Percentiles rank a stretch among this genome's conserved stretches.
These are phyloP conservation scores for Seriola aureovittata DNA, from an alignment of 2,113 vertebrate species.

Conservation along the genomic window DNA sequence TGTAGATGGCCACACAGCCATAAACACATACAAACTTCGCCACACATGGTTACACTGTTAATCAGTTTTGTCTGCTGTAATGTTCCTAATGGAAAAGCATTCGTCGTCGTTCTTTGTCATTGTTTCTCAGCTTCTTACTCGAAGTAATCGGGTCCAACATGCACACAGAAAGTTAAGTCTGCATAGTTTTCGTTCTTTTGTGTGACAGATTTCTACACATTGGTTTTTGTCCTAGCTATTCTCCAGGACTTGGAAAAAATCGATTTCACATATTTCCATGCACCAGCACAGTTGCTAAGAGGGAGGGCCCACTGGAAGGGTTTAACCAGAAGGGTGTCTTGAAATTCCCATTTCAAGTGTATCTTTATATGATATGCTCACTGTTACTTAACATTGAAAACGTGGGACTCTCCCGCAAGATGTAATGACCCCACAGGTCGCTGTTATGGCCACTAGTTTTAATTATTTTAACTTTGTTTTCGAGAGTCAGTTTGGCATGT, in stretches of 20 bases:
- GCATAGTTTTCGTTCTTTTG: neutral
- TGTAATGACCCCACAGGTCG: neutral
- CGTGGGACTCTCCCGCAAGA: neutral
- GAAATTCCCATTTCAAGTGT: neutral
- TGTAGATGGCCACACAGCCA: conserved; percentile 10
- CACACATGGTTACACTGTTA: neutral
- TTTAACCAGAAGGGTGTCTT: neutral
- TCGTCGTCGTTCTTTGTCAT: neutral
- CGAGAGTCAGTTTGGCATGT: too few relatives aligned
- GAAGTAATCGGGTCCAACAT: neutral
- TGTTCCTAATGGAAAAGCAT: neutral
- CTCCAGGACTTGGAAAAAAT: neutral
- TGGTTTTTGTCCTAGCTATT: neutral
- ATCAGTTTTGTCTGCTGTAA: neutral
- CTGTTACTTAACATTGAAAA: neutral
- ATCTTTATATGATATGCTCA: neutral
- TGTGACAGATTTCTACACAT: neutral
- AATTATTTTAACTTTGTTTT: neutral
- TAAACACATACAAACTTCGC: neutral
- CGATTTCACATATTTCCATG: neutral
- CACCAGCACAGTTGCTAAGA: neutral
- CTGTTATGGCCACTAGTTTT: neutral
- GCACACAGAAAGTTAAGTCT: neutral
- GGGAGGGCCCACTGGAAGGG: neutral
- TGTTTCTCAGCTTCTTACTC: neutral